These are phyloP conservation scores for Hemitrygon akajei DNA, from an alignment of 2,797 vertebrate genomes.

Conservation along the genomic window DNA sequence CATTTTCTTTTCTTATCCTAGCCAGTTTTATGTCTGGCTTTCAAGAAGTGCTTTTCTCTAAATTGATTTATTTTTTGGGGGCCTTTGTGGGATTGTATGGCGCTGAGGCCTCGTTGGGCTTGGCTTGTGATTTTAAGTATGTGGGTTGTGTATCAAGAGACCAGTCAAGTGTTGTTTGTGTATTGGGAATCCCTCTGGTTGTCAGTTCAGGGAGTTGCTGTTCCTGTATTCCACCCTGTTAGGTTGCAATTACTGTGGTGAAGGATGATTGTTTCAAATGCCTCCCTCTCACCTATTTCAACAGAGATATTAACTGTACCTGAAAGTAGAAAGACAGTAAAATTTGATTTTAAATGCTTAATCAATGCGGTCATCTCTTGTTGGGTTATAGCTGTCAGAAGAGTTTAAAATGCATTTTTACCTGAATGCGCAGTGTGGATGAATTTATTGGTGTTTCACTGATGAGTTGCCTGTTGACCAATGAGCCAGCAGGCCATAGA, in stretches of 20 bases:
- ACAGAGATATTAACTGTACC: neutral
- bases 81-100: neutral
- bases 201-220: neutral
- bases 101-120: neutral
- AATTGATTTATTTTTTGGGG: conserved; percentile 8
- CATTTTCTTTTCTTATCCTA: neutral
- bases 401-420: neutral
- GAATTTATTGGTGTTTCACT: neutral
- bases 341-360: neutral
- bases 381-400: neutral
- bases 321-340: neutral
- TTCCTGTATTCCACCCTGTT: neutral
- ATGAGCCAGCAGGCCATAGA: neutral
- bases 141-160: neutral
- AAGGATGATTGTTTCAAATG: neutral
- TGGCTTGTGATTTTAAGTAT: neutral
- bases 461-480: neutral
- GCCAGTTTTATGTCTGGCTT: neutral
- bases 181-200: neutral
- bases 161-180: neutral
- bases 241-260: neutral
- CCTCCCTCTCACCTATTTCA: neutral
- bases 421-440: neutral
- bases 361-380: neutral
- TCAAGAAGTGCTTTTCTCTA: neutral